A percentile compares a stretch with the other conserved stretches of the same genome.
phyloP scores from a whole-genome alignment of 2,888 invertebrate genomes.

The Liposcelis brunnea region DNA sequence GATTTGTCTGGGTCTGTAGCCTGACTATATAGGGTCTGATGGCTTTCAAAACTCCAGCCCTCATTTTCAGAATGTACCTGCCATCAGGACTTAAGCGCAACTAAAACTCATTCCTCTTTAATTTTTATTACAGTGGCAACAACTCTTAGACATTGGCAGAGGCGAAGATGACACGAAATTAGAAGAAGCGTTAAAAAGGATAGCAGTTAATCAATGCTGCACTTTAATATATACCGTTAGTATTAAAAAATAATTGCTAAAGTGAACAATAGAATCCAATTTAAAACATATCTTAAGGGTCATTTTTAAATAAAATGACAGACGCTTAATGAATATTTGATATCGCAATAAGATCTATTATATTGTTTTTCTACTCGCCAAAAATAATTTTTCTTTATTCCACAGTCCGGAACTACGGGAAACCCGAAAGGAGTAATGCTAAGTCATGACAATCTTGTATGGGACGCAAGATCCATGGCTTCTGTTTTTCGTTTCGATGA shows the following conservation, averaged over 20 bases:
- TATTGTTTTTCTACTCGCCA: slow-evolving; percentile 16
- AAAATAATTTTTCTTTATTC: no score
- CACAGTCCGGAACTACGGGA: slow-evolving; percentile 73
- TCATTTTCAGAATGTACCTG: no score
- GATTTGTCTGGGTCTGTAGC: no score
- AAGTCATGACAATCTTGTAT: slow-evolving; percentile 73
- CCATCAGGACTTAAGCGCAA: no score
- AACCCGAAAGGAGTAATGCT: slow-evolving; percentile 87
- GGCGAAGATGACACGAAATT: slow-evolving; percentile 49
- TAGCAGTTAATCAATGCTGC: slow-evolving; percentile 69
- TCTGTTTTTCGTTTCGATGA: slow-evolving; percentile 36
- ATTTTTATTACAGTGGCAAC: slow-evolving; percentile 48
- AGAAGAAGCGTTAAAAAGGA: slow-evolving; percentile 44
- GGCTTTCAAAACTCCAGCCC: no score
- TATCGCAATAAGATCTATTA: not conserved
- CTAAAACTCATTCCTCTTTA: no score
- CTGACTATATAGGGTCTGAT: no score
- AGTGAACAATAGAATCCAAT: no score
- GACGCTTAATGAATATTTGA: no score
- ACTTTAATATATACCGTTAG: slow-evolving; percentile 24
- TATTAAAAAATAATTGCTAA: not conserved
- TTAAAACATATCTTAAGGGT: no score
- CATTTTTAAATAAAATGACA: no score
- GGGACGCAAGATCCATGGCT: slow-evolving; percentile 41
- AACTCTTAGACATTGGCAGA: slow-evolving; percentile 55